These are phyloP conservation scores for Fragum sueziense DNA, from an alignment of 2,888 invertebrate genomes.

Conservation along the genomic window DNA sequence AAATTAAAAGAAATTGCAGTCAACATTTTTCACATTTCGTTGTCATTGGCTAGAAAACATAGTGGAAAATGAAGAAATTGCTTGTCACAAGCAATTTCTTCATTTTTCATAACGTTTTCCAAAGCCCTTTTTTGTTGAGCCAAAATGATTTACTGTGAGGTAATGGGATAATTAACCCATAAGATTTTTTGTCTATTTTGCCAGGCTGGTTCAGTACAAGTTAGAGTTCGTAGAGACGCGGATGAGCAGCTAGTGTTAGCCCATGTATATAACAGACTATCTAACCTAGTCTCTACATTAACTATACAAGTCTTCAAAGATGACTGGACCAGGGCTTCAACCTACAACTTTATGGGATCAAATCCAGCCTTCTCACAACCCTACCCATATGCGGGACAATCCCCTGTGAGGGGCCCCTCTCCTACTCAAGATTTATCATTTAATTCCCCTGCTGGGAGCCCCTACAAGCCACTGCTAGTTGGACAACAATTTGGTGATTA, in stretches of 20 bases:
- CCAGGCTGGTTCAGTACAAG: slow-evolving; percentile 85
- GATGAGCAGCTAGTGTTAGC: slow-evolving; percentile 86
- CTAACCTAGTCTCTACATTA: slow-evolving; percentile 84
- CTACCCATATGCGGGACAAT: slow-evolving; percentile 40
- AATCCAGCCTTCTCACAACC: slow-evolving; percentile 57
- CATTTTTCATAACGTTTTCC: too few relatives aligned
- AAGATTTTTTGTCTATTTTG: slow-evolving; percentile 44
- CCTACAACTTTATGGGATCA: slow-evolving; percentile 69
- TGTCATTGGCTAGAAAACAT: too few relatives aligned
- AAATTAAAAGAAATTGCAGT: too few relatives aligned
- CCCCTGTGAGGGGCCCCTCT: slow-evolving; percentile 59
- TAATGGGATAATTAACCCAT: too few relatives aligned
- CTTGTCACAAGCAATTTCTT: too few relatives aligned
- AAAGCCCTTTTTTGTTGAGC: too few relatives aligned
- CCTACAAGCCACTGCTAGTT: slow-evolving; percentile 30
- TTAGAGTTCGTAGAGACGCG: slow-evolving; percentile 85
- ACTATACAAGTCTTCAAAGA: slow-evolving; percentile 85
- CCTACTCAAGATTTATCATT: slow-evolving; percentile 61
- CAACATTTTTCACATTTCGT: too few relatives aligned
- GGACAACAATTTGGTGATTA: slow-evolving; percentile 42
- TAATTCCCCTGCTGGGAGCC: slow-evolving; percentile 30
- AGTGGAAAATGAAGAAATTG: too few relatives aligned
- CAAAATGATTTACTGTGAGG: too few relatives aligned
- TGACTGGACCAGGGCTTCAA: slow-evolving; percentile 82
- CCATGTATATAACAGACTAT: slow-evolving; percentile 85